A percentile compares a stretch with the other conserved stretches of the same genome.
phyloP scores from a whole-genome alignment of 2,888 invertebrate species.

The Brenthis daphne region DNA sequence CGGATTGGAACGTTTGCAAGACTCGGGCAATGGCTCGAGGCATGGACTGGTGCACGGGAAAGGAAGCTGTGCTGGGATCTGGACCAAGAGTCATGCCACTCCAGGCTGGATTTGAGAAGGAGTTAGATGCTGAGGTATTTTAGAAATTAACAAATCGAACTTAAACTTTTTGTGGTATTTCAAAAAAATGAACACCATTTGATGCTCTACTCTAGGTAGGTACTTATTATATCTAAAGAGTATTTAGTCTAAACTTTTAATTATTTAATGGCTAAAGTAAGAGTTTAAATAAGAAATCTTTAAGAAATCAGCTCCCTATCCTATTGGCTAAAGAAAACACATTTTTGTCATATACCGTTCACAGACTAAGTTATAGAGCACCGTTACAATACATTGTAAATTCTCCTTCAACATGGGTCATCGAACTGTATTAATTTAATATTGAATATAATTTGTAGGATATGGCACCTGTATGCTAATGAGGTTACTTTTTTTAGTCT shows the following conservation, averaged over 20 bases:
- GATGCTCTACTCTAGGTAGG: too few species aligned
- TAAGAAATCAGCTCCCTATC: too few species aligned
- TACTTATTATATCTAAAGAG: too few species aligned
- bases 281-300: too few species aligned
- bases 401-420: background rate
- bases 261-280: too few species aligned
- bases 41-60: slow-evolving; percentile 72
- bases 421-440: background rate
- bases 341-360: too few species aligned
- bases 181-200: too few species aligned
- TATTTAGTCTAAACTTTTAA: too few species aligned
- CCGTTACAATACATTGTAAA: background rate
- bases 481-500: background rate
- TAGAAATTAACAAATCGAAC: background rate
- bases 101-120: slow-evolving; percentile 49
- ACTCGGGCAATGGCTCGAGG: slow-evolving; percentile 58
- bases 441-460: background rate
- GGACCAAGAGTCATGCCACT: slow-evolving; percentile 53
- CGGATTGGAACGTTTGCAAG: slow-evolving; percentile 61
- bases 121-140: slow-evolving; percentile 60
- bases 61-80: slow-evolving; percentile 48
- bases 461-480: slow-evolving; percentile 12
- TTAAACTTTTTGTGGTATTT: background rate
- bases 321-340: too few species aligned
- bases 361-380: too few species aligned